Conservation (phyloP, 2,113 vertebrate genomes). For the Herpetotheres cachinnans region DNA sequence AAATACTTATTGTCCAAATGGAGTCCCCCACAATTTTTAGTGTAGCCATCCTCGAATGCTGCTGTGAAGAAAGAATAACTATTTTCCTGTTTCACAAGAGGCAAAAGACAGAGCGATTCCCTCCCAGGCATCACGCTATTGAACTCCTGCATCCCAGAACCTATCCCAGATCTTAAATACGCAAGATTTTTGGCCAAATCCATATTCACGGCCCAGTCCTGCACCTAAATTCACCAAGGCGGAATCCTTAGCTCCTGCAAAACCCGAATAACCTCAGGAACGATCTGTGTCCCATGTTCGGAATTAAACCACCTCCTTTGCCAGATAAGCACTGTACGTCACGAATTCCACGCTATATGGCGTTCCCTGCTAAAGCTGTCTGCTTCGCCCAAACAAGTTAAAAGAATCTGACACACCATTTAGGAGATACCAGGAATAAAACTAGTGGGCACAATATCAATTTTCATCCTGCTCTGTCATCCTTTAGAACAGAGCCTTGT, state of each 20-base stretch:
- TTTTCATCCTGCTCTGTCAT: neutral
- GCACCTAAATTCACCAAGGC: neutral
- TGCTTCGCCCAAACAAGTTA: neutral
- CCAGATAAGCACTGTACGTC: neutral
- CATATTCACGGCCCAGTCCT: neutral
- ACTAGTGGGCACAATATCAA: neutral
- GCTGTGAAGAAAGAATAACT: neutral
- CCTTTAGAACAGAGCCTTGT: neutral
- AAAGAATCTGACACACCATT: neutral
- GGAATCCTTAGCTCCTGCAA: neutral
- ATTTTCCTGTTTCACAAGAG: neutral
- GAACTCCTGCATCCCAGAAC: neutral
- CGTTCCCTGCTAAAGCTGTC: neutral
- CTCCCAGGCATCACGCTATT: accelerated
- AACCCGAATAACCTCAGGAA: neutral
- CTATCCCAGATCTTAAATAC: neutral
- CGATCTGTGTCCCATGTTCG: accelerated
- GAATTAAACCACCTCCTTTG: neutral
- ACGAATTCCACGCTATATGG: accelerated
- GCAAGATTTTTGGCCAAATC: neutral
- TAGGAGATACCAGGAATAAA: neutral
- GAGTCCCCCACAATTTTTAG: neutral
- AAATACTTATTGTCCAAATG: neutral
- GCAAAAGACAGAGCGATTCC: neutral
- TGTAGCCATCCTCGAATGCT: neutral